Conservation (phyloP, 92 coral and sea anemone species). For the Porites rus region DNA sequence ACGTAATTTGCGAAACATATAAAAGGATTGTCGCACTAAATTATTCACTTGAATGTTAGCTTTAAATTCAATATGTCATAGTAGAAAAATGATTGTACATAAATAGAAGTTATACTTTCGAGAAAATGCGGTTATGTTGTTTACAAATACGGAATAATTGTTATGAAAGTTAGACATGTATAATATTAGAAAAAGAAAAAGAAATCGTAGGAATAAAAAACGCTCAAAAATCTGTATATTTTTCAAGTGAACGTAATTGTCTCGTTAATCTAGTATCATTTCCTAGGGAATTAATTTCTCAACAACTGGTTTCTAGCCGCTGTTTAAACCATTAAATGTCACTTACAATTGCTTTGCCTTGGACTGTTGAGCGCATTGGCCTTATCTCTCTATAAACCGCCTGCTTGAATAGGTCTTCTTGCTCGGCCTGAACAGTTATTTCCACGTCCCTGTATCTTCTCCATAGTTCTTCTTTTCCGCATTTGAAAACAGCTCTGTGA, state of each 20-base stretch:
- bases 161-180: not conserved
- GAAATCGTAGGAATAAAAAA: not conserved
- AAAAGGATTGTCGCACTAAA: no score
- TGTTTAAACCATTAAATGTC: constrained; percentile 1
- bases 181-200: not conserved
- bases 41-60: no score
- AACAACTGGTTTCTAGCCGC: not conserved
- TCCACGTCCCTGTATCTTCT: not conserved
- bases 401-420: constrained; percentile 1
- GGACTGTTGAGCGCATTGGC: constrained; percentile 4
- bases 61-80: no score
- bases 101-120: not conserved
- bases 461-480: not conserved
- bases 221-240: no score
- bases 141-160: not conserved
- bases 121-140: not conserved
- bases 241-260: no score
- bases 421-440: constrained; percentile 1
- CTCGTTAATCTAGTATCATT: not conserved
- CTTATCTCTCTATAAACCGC: constrained; percentile 2
- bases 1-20: no score
- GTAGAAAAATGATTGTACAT: no score
- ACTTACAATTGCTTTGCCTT: not conserved
- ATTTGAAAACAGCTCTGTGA: not conserved
- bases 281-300: not conserved